Conservation (phyloP, 2,113 vertebrate genomes). For the Mastomys coucha region DNA sequence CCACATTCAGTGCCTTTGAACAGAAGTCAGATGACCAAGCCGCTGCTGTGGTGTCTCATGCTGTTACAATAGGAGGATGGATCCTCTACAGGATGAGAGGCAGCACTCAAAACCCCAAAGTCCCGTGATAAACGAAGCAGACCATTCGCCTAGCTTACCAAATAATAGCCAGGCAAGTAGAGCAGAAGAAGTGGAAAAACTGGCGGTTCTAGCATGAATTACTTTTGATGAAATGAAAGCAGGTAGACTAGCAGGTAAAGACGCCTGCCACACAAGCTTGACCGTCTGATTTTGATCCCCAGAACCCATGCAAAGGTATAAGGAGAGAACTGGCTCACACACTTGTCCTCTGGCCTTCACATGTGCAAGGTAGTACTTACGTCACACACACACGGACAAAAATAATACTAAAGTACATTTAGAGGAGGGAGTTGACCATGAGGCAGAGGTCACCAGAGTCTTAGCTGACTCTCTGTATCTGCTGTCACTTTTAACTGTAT, state of each 20-base stretch:
- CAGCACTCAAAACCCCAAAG: background rate
- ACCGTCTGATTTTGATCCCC: background rate
- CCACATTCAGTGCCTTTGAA: conserved; percentile 21
- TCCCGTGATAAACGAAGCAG: conserved; percentile 2
- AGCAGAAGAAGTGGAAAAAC: conserved; percentile 48
- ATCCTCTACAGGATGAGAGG: background rate
- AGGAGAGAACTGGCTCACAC: background rate
- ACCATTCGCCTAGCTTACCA: background rate
- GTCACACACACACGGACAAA: background rate
- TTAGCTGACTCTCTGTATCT: background rate
- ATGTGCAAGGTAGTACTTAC: background rate
- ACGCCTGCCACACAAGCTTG: background rate
- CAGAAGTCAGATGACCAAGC: conserved; percentile 39
- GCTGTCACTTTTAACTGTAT: background rate
- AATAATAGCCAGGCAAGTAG: conserved; percentile 40
- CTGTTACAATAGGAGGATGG: conserved; percentile 21
- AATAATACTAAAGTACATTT: background rate
- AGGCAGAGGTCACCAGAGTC: conserved; percentile 17
- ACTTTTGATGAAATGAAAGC: conserved; percentile 43
- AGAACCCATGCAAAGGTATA: background rate
- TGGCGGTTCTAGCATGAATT: background rate
- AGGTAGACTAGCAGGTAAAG: background rate
- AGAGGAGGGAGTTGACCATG: conserved; percentile 23
- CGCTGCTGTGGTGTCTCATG: background rate
- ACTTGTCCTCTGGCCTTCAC: background rate